Percentiles rank a stretch among this genome's conserved stretches.
These are phyloP conservation scores for Erebia ligea DNA, from an alignment of 2,888 invertebrate genomes.

Conservation along the genomic window DNA sequence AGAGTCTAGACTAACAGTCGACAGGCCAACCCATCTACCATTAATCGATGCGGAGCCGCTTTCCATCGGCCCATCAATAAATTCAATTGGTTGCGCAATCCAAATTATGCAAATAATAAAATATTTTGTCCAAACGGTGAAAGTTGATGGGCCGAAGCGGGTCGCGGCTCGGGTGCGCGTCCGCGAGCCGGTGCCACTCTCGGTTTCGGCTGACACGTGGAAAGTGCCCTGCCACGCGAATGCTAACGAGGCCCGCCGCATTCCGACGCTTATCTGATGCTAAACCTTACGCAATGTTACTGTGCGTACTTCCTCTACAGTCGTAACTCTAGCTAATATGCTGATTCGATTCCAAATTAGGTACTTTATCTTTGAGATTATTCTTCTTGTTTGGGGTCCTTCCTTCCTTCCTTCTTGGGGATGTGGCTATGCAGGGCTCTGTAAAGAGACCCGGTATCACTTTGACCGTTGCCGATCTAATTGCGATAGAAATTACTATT, in stretches of 20 bases:
- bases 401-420: too few species aligned
- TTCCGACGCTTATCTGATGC: slow-evolving; percentile 1
- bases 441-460: too few species aligned
- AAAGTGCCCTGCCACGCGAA: slow-evolving; percentile 51
- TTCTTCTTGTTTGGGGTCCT: too few species aligned
- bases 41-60: neutral
- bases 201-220: slow-evolving; percentile 57
- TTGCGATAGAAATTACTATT: too few species aligned
- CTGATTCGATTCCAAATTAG: too few species aligned
- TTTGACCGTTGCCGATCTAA: too few species aligned
- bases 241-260: slow-evolving; percentile 42
- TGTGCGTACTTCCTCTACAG: neutral
- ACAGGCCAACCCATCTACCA: too few species aligned
- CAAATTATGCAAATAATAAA: slow-evolving; percentile 55
- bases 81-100: slow-evolving; percentile 49
- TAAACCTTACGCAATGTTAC: neutral
- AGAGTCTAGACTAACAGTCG: too few species aligned
- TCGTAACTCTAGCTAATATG: too few species aligned
- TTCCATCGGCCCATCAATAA: slow-evolving; percentile 26
- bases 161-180: slow-evolving; percentile 27
- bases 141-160: slow-evolving; percentile 50
- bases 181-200: slow-evolving; percentile 55
- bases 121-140: slow-evolving; percentile 59
- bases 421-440: too few species aligned
- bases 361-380: too few species aligned